Base-by-base conservation (phyloP, 2,888 invertebrate genomes). In the Koerneria pararmatus region DNA sequence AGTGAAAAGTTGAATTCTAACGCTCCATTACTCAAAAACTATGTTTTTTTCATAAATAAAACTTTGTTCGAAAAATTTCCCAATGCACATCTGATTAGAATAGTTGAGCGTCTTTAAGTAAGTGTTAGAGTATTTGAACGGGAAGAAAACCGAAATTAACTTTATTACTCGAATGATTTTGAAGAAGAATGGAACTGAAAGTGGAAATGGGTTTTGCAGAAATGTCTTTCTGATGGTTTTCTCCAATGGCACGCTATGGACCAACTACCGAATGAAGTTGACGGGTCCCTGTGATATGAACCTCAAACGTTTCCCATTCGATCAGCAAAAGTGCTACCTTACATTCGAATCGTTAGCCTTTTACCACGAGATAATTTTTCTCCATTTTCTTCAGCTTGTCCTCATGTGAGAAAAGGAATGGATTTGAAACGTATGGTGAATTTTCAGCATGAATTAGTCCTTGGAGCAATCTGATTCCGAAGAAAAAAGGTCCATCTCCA, bases 241-340 rank as follows among this genome's bases (percentile, higher is more conserved):
- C 65, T 75, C 82, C 2, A 82, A 82, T 64, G 82, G 82, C 22
- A 82, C 81, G 1, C 67, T 81, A 4, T 81, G 81, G 81, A 79
- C 79, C 3, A 81, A 81, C 65, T 81, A 81, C 63, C 76, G 81
- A 31, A 79, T 81, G 79, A 81, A 81, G 62, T 57, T 81, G 66
- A 83, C 80, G 1, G 83, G 82, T 15, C 83, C 82, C 2, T 83
- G 83, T 67, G 78, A 81, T 58, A 83, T 83, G 83, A 80, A 83
- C 63, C 71, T 83, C 1, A 78, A 78, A 65, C 46, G 73, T 24
- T 80, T 78, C 56, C 78, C 77, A 24, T 80, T 80, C 64, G 81
- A 82, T 62, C 74, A 77, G 32, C 82, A 82, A 64, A 74, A 78
- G 68, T 83, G 83, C 66, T 76, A 72, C 57, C 72, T 83, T 34